These are phyloP conservation scores for Ctenopoma multispine DNA, from an alignment of 2,797 vertebrate species.

Conservation along the genomic window DNA sequence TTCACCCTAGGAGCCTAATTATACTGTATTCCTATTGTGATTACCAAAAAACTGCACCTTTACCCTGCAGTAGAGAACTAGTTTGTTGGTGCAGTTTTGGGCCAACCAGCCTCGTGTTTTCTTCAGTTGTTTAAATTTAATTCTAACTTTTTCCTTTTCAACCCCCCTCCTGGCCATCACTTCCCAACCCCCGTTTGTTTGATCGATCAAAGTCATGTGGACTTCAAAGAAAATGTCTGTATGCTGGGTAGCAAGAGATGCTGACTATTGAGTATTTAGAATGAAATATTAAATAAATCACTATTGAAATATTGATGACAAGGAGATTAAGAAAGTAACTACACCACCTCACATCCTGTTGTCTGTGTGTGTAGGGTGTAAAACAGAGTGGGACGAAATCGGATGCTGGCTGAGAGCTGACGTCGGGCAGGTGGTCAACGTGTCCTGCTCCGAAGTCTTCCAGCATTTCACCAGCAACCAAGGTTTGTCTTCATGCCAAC, in stretches of 20 bases:
- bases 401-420: slow-evolving; percentile 86
- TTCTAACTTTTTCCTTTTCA: neutral
- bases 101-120: neutral
- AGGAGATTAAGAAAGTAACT: neutral
- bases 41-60: neutral
- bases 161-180: neutral
- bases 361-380: slow-evolving; percentile 78
- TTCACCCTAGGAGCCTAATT: too few relatives aligned
- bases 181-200: neutral
- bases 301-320: neutral
- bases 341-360: neutral
- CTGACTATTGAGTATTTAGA: slow-evolving; percentile 2
- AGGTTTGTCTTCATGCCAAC: slow-evolving; percentile 66
- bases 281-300: neutral
- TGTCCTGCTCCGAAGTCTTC: slow-evolving; percentile 87
- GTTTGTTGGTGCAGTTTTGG: too few relatives aligned
- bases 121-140: neutral
- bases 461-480: slow-evolving; percentile 87
- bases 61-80: too few relatives aligned
- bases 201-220: slow-evolving; percentile 2
- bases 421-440: slow-evolving; percentile 85
- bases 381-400: slow-evolving; percentile 88
- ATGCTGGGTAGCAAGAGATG: neutral
- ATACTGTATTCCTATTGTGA: too few relatives aligned
- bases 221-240: slow-evolving; percentile 1